These are phyloP conservation scores for Amphimallon solstitiale DNA, from an alignment of 2,888 invertebrate genomes.

Conservation along the genomic window DNA sequence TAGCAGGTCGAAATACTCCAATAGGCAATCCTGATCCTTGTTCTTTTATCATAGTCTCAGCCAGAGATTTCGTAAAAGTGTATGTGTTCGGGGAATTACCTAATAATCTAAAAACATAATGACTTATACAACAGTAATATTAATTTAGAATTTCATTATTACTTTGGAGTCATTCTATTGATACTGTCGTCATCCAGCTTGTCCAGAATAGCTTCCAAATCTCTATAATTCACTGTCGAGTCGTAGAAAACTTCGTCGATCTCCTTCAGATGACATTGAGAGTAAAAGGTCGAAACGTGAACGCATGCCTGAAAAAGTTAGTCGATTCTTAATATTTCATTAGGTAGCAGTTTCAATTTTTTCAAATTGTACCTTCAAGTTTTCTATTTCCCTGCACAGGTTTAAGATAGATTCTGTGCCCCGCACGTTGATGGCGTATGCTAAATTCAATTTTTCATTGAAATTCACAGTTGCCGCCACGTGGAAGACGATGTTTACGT, in stretches of 20 bases:
- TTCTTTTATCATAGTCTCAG: conserved; percentile 74
- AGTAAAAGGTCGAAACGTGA: conserved; percentile 85
- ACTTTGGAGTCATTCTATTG: conserved; percentile 62
- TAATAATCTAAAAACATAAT: conserved; percentile 64
- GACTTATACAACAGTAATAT: neutral
- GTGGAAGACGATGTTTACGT: conserved; percentile 81
- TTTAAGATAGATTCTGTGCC: conserved; percentile 81
- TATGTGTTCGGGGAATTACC: conserved; percentile 85
- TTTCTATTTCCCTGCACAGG: conserved; percentile 75
- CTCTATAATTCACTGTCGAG: conserved; percentile 65
- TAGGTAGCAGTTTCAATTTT: too few relatives aligned
- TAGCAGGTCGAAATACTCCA: conserved; percentile 83
- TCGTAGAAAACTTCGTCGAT: conserved; percentile 77
- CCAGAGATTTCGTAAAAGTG: conserved; percentile 86
- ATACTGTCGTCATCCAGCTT: conserved; percentile 54
- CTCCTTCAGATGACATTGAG: conserved; percentile 73
- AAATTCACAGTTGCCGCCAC: conserved; percentile 93
- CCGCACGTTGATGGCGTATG: conserved; percentile 81
- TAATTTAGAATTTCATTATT: conserved; percentile 48
- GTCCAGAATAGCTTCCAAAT: conserved; percentile 61
- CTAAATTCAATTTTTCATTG: conserved; percentile 81
- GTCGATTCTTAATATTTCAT: conserved; percentile 8
- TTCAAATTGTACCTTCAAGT: conserved; percentile 76
- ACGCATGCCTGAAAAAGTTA: conserved; percentile 69
- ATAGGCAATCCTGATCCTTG: conserved; percentile 73